These are phyloP conservation scores for Plebejus argus DNA, from an alignment of 2,888 invertebrate genomes.

Conservation along the genomic window DNA sequence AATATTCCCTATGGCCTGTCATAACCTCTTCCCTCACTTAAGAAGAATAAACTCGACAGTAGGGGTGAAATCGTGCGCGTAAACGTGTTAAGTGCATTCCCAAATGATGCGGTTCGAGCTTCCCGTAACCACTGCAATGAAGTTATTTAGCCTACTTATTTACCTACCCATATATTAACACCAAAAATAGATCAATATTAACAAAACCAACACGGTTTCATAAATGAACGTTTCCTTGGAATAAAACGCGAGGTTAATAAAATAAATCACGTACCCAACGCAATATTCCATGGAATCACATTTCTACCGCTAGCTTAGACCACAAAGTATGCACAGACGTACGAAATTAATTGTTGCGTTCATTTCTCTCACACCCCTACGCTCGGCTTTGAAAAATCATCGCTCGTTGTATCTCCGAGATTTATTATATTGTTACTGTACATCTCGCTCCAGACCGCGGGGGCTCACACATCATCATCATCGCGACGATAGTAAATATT, in stretches of 20 bases:
- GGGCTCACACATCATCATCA: slow-evolving; percentile 8
- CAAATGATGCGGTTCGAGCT: background rate
- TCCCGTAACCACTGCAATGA: background rate
- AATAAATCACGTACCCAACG: background rate
- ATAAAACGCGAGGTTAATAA: background rate
- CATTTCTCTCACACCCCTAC: slow-evolving; percentile 67
- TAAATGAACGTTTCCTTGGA: background rate
- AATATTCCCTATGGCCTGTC: slow-evolving; percentile 9
- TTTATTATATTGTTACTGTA: slow-evolving; percentile 48
- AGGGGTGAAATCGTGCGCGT: background rate
- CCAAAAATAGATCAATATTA: background rate
- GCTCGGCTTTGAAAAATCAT: slow-evolving; percentile 74
- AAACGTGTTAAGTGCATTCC: background rate
- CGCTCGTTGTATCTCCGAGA: slow-evolving; percentile 59
- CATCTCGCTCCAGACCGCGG: slow-evolving; percentile 6
- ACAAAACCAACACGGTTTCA: background rate
- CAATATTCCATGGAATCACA: slow-evolving; percentile 2
- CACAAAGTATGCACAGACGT: slow-evolving; percentile 50
- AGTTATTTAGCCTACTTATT: background rate
- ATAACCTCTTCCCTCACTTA: background rate
- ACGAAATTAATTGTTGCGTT: slow-evolving; percentile 74
- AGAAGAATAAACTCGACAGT: background rate
- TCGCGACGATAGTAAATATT: background rate
- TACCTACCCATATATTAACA: no score
- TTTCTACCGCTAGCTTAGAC: slow-evolving; percentile 36